Conservation (phyloP, 1,140 invertebrate genomes). For the Orchesella cincta region DNA sequence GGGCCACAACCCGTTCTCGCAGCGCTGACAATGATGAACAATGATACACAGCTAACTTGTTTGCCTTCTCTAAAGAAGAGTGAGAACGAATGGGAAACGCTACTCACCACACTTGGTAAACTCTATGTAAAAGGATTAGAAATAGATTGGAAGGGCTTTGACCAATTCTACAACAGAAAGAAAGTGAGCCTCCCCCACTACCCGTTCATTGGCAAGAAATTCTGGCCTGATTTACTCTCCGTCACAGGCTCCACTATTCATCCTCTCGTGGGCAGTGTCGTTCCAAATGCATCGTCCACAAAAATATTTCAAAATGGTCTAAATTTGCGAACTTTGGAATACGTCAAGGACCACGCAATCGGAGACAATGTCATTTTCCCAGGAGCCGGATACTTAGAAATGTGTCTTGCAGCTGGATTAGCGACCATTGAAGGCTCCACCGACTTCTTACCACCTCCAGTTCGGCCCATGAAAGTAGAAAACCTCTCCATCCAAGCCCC, state of each 20-base stretch:
- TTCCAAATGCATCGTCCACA: neutral
- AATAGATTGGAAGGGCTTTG: slow-evolving; percentile 21
- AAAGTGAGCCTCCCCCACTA: slow-evolving; percentile 8
- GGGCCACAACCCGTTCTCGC: slow-evolving; percentile 13
- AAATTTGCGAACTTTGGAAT: neutral
- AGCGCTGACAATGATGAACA: slow-evolving; percentile 15
- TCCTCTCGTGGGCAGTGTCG: neutral
- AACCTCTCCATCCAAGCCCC: neutral
- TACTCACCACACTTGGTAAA: neutral
- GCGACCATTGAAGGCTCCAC: neutral
- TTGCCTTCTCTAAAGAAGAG: neutral
- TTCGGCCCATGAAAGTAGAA: neutral
- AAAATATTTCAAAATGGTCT: slow-evolving; percentile 12
- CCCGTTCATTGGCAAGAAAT: neutral
- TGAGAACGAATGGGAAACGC: slow-evolving; percentile 5
- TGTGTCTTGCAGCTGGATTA: slow-evolving; percentile 4
- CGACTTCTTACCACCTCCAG: neutral
- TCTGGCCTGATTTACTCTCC: neutral
- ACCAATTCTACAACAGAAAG: neutral
- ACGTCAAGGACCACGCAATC: slow-evolving; percentile 2
- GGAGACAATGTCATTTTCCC: neutral
- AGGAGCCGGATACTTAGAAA: slow-evolving; percentile 13
- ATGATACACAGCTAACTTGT: neutral
- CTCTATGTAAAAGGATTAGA: neutral
- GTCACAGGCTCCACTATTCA: neutral